Evolutionary conservation across 2,888 invertebrate genomes (phyloP), one percentile per base, ranked within the genome.

Genomic region (Orthosia cruda): DNA sequence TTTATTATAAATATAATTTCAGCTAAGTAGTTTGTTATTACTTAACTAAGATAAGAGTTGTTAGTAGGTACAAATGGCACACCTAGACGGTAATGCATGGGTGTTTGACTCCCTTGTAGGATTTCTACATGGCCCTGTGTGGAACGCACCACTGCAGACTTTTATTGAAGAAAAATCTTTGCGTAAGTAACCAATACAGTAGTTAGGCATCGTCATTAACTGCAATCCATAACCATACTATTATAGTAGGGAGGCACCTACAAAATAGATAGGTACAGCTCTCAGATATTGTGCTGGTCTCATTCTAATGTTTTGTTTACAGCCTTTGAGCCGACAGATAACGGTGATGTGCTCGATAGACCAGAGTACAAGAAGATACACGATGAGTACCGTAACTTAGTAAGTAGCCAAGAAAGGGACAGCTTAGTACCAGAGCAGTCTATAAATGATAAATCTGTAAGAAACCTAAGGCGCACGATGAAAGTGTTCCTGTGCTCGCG

Each of bases 91-190:
- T 74, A 98, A 98, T 93, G 97, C 98, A 11, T 99, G 99, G 99
- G 98, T 99, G 18, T 98, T 99, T 90, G 99, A 99, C 95, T 99
- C 99, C 1, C 95, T 99, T 76, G 98, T 99, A 45, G 98, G 98
- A 77, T 99, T 99, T 93, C 96, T 99, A 68, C 98, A 99, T 93
- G 99, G 99, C 3, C 99, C 99, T 0, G 97, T 99, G 63, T 99
- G 99, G 98, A 99, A 99, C 91, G 98, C 98, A 18, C 99, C 99
- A 0, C 96, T 99, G 69, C 97, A 99, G 90, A 98, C 98, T 49
- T 99, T 99, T 91, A 98, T 99, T 83, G 99, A 99, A 94, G 98
- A 99, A 91, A 99, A 99, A 94, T 99, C 99, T 71, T 95, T 99
- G 85, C 98, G 99, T 99, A 97, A 97, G 97, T 91, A 97, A 50